These are phyloP conservation scores for Nomia melanderi DNA, from an alignment of 1,140 invertebrate genomes.

Conservation along the genomic window DNA sequence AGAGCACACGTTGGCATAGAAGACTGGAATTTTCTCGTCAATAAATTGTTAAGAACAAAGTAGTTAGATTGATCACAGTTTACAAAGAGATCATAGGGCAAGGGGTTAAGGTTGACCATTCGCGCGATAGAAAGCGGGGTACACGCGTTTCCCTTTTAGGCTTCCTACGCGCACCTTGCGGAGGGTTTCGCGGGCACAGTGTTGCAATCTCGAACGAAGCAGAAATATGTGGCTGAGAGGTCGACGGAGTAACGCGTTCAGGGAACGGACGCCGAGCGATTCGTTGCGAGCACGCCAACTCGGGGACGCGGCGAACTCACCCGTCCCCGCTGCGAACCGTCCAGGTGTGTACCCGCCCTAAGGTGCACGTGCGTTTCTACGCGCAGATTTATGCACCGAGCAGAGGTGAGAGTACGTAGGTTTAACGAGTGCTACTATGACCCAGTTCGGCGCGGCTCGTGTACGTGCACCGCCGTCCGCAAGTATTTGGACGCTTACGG, in stretches of 20 bases:
- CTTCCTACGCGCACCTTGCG: neutral
- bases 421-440: constrained; percentile 63
- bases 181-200: neutral
- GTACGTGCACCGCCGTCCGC: too few species aligned
- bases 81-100: too few species aligned
- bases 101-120: too few species aligned
- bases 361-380: constrained; percentile 24
- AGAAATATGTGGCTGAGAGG: neutral
- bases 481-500: too few species aligned
- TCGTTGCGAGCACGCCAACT: neutral
- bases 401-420: constrained; percentile 46
- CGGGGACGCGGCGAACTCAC: neutral
- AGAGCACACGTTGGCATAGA: too few species aligned
- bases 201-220: neutral
- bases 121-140: neutral
- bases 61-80: too few species aligned
- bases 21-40: too few species aligned
- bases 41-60: too few species aligned
- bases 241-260: neutral
- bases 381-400: constrained; percentile 34
- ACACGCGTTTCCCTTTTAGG: neutral
- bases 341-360: constrained; percentile 25
- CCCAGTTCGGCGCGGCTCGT: constrained; percentile 51
- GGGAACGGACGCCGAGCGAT: neutral
- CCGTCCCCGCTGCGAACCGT: neutral